Evolutionary conservation across 2,888 invertebrate genomes (phyloP).

Genomic region (Euproctis similis): DNA sequence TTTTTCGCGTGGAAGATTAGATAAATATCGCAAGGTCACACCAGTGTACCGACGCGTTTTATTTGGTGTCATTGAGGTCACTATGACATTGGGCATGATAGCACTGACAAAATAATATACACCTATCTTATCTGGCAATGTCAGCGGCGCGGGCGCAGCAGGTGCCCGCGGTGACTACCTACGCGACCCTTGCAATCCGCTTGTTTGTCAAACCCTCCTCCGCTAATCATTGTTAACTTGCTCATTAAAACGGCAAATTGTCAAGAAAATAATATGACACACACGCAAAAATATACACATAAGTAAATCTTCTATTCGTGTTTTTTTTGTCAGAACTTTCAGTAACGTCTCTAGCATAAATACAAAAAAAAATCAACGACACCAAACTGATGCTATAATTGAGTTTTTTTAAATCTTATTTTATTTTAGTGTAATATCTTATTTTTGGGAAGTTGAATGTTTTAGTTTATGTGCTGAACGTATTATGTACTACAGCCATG

Average conservation of each 20-base stretch:
- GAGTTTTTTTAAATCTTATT: too few relatives aligned
- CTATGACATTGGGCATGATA: constrained; percentile 73
- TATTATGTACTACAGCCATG: too few relatives aligned
- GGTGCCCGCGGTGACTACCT: constrained; percentile 62
- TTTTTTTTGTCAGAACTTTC: too few relatives aligned
- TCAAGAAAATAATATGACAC: too few relatives aligned
- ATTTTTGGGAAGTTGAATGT: too few relatives aligned
- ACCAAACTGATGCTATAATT: too few relatives aligned
- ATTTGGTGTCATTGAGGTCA: constrained; percentile 73
- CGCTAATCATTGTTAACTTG: not conserved
- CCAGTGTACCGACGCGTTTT: constrained; percentile 56
- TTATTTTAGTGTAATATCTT: too few relatives aligned
- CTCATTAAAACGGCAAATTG: not conserved
- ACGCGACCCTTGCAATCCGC: constrained; percentile 56
- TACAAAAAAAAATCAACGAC: too few relatives aligned
- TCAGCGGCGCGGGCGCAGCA: constrained; percentile 68
- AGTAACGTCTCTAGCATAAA: too few relatives aligned
- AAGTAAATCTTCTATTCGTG: too few relatives aligned
- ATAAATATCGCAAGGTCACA: constrained; percentile 71
- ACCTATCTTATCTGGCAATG: constrained; percentile 72
- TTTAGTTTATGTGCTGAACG: too few relatives aligned
- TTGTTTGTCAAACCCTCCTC: constrained; percentile 24
- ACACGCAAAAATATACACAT: too few relatives aligned
- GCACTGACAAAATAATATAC: constrained; percentile 71
- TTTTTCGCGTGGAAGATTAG: constrained; percentile 69